Percentiles rank a stretch among this genome's conserved stretches.
phyloP scores from a whole-genome alignment of 2,797 vertebrate genomes.

The Meriones psammophilus region DNA sequence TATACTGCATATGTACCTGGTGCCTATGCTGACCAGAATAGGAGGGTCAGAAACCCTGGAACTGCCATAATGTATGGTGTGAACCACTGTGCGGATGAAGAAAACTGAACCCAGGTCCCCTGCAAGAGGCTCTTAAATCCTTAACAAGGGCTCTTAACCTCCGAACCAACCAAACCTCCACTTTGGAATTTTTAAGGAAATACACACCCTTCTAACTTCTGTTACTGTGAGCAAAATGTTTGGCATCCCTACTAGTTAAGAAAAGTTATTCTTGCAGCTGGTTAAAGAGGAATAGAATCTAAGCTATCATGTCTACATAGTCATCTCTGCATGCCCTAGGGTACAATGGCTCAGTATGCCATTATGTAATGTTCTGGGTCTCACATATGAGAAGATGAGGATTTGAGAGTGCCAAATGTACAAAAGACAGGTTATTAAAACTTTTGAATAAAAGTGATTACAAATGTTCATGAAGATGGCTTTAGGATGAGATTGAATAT shows the following conservation, averaged over 20 bases:
- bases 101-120: not conserved
- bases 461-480: not conserved
- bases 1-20: not conserved
- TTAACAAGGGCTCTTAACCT: not conserved
- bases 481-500: not conserved
- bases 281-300: constrained; percentile 41
- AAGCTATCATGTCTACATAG: not conserved
- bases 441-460: constrained; percentile 8
- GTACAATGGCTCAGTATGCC: not conserved
- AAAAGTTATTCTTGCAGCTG: constrained; percentile 27
- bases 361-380: not conserved
- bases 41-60: not conserved
- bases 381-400: not conserved
- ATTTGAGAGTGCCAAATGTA: not conserved
- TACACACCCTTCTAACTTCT: not conserved
- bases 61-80: not conserved
- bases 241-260: not conserved
- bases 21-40: not conserved
- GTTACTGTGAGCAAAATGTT: not conserved
- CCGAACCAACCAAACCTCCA: not conserved
- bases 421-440: constrained; percentile 5
- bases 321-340: not conserved
- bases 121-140: not conserved
- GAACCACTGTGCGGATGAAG: not conserved
- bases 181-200: constrained; percentile 43